Base-by-base conservation (phyloP, 2,888 invertebrate genomes). In the Macrosiphum euphorbiae region DNA sequence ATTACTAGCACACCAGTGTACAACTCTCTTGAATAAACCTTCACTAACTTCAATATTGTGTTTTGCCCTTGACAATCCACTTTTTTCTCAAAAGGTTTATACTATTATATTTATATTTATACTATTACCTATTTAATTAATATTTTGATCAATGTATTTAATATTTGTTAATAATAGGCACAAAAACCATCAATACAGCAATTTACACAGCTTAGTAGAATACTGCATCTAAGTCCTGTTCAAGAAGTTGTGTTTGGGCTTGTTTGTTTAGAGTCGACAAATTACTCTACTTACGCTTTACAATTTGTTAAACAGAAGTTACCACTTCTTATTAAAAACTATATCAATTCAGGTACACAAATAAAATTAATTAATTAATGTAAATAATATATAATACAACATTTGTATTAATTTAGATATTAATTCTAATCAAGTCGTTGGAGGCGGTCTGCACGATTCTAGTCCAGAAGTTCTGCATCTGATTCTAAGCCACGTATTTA, bases 191-290 rank as follows among this genome's bases (percentile, higher is more conserved):
- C 94, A 86, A 84, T 95, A 95, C 97, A 98, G 96, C 97, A 99
- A 96, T 97, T 99, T 96, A 97, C 97, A 95, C 98, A 98, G 96
- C 97, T 99, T 95, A 98, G 98, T 96, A 98, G 98, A 96, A 97
- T 98, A 95, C 97, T 99, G 95, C 98, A 98, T 96, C 97, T 99
- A 95, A 98, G 98, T 94, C 97, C 98, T 95, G 97, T 98, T 89
- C 98, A 99, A 96, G 99, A 99, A 97, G 98, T 99, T 95, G 97
- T 98, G 91, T 97, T 99, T 96, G 98, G 98, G 94, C 96, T 99
- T 95, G 98, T 98, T 94, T 96, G 99, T 95, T 97, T 98, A 95
- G 97, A 98, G 95, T 98, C 98, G 35, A 97, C 97, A 88, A 98
- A 97, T 96, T 95, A 97, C 89, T 97, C 97, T 95, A 96, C 96